Evolutionary conservation across 2,113 vertebrate species (phyloP).

Genomic region (Platichthys flesus): DNA sequence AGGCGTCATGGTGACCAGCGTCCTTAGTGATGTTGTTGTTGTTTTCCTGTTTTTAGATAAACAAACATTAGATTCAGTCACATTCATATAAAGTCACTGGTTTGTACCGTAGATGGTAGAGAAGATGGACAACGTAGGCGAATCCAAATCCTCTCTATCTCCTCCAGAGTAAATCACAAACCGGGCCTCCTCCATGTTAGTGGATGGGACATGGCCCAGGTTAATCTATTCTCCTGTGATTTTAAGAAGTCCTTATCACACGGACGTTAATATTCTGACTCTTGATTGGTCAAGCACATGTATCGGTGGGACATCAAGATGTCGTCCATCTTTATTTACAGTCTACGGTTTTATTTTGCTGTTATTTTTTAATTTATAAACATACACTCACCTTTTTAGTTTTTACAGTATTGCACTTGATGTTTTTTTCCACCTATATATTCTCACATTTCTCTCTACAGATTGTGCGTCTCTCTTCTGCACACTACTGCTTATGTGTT

Average conservation of each 20-base stretch:
- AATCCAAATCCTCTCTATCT: neutral
- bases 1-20: constrained; percentile 48
- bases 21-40: constrained; percentile 25
- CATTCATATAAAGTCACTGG: neutral
- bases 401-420: constrained; percentile 3
- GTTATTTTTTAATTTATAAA: neutral
- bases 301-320: neutral
- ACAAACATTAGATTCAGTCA: neutral
- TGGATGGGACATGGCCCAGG: neutral
- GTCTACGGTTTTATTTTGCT: too few relatives aligned
- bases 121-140: neutral
- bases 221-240: too few relatives aligned
- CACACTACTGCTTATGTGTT: constrained; percentile 15
- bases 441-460: constrained; percentile 43
- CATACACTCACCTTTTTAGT: neutral
- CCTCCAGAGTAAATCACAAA: too few relatives aligned
- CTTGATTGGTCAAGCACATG: too few relatives aligned
- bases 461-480: constrained; percentile 14
- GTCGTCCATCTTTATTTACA: neutral
- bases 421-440: constrained; percentile 20
- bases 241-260: too few relatives aligned
- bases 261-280: too few relatives aligned
- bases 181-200: neutral
- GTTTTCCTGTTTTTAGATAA: constrained; percentile 7
- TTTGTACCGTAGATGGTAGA: neutral